phyloP scores from a whole-genome alignment of 1,140 invertebrate species.

The Aphaenogaster ashmeadi region DNA sequence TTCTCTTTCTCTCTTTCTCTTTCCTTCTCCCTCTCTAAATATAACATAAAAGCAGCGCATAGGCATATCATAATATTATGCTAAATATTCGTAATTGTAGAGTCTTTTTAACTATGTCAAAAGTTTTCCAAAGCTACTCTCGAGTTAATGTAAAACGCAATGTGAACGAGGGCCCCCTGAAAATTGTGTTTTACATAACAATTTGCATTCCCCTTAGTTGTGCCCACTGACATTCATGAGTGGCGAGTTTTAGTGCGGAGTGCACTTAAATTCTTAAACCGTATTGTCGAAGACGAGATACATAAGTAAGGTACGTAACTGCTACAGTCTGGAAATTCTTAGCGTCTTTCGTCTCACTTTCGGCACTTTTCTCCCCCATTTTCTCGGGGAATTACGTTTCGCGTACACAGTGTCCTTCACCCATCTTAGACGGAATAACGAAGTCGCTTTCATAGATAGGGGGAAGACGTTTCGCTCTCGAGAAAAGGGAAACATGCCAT shows the following conservation, averaged over 20 bases:
- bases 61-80: not conserved
- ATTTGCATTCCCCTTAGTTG: constrained; percentile 60
- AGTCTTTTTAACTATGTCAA: constrained; percentile 5
- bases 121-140: constrained; percentile 15
- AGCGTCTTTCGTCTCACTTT: constrained; percentile 40
- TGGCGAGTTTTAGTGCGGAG: constrained; percentile 30
- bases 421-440: constrained; percentile 17
- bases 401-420: constrained; percentile 3
- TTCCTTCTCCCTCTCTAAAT: not conserved
- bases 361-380: constrained; percentile 51
- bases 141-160: constrained; percentile 35
- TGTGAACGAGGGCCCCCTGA: constrained; percentile 20
- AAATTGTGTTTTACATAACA: constrained; percentile 63
- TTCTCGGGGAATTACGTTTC: constrained; percentile 51
- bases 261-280: constrained; percentile 66
- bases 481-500: constrained; percentile 9
- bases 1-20: not conserved
- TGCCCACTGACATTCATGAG: constrained; percentile 58
- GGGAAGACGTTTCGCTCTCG: not conserved
- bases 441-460: constrained; percentile 30
- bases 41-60: not conserved
- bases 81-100: constrained; percentile 36
- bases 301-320: constrained; percentile 54
- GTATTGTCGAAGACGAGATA: constrained; percentile 44
- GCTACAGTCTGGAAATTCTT: constrained; percentile 13